phyloP scores from a whole-genome alignment of 2,113 vertebrate species.

The Archocentrus centrarchus region DNA sequence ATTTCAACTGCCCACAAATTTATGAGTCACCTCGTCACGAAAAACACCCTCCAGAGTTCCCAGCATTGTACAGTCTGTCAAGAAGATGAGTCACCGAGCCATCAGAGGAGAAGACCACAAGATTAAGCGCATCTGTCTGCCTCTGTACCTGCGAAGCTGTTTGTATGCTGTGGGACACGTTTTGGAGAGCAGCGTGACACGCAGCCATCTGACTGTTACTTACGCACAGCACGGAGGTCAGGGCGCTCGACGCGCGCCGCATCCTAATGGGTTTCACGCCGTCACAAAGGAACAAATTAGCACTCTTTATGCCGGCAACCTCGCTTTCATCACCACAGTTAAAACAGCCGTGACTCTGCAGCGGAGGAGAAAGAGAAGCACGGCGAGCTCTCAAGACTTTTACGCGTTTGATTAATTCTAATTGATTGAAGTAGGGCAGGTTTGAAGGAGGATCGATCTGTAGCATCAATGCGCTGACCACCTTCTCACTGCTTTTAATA shows the following conservation, averaged over 20 bases:
- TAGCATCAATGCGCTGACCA: not conserved
- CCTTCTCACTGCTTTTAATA: not conserved
- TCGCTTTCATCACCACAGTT: conserved; percentile 29
- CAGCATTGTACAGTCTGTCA: not conserved
- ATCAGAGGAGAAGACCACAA: not conserved
- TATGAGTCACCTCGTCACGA: not conserved
- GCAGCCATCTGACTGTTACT: conserved; percentile 44
- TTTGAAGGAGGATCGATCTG: conserved; percentile 31
- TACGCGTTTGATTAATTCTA: conserved; percentile 26
- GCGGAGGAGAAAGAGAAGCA: conserved; percentile 22
- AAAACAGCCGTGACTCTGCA: not conserved
- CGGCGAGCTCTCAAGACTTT: not conserved
- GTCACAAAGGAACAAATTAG: conserved; percentile 47
- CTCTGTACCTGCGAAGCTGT: conserved; percentile 8
- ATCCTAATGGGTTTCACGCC: conserved; percentile 46
- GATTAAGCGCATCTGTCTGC: conserved; percentile 1
- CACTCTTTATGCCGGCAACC: not conserved
- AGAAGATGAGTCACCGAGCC: not conserved
- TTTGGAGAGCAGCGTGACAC: conserved; percentile 10
- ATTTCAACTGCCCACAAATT: not conserved
- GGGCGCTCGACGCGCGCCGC: conserved; percentile 21
- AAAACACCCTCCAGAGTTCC: not conserved
- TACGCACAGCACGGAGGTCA: conserved; percentile 49
- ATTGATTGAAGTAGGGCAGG: conserved; percentile 14
- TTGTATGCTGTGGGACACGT: conserved; percentile 7